Percentiles rank a stretch among this genome's conserved stretches.
Conservation (phyloP, 2,113 vertebrate genomes). For the Coracopsis vasa region DNA sequence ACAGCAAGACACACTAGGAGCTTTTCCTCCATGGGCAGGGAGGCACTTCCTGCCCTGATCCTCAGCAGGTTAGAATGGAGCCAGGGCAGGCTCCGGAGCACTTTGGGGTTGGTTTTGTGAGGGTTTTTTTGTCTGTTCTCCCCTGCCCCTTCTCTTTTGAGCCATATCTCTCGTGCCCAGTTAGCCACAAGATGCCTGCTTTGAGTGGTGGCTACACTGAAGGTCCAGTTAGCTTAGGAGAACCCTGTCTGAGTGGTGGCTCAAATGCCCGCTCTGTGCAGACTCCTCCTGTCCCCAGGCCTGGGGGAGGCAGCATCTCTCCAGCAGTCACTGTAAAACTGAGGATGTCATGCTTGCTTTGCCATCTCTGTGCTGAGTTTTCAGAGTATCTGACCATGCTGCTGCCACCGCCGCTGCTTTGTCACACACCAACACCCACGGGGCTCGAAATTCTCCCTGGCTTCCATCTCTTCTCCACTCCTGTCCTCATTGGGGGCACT, state of each 20-base stretch:
- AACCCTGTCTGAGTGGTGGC: not conserved
- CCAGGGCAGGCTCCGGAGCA: not conserved
- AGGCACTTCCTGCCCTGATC: not conserved
- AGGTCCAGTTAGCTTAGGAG: not conserved
- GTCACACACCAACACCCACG: slow-evolving; percentile 53
- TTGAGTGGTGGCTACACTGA: not conserved
- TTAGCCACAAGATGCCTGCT: not conserved
- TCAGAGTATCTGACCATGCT: slow-evolving; percentile 73
- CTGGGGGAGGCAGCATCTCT: slow-evolving; percentile 22
- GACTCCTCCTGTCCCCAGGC: not conserved
- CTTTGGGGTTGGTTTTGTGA: not conserved
- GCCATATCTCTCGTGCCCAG: not conserved
- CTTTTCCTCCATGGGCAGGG: rapidly evolving
- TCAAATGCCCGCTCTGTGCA: not conserved
- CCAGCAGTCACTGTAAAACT: slow-evolving; percentile 66
- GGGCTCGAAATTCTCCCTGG: slow-evolving; percentile 78
- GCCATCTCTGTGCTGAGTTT: slow-evolving; percentile 73
- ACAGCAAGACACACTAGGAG: not conserved
- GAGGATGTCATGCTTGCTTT: slow-evolving; percentile 78
- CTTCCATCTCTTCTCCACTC: slow-evolving; percentile 54
- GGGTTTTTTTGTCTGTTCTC: not conserved
- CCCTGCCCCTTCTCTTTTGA: not conserved
- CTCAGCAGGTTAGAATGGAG: not conserved
- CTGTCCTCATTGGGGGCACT: not conserved
- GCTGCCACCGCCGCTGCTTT: slow-evolving; percentile 74